phyloP scores from a whole-genome alignment of 2,797 vertebrate genomes.

The Gallinago stenura region DNA sequence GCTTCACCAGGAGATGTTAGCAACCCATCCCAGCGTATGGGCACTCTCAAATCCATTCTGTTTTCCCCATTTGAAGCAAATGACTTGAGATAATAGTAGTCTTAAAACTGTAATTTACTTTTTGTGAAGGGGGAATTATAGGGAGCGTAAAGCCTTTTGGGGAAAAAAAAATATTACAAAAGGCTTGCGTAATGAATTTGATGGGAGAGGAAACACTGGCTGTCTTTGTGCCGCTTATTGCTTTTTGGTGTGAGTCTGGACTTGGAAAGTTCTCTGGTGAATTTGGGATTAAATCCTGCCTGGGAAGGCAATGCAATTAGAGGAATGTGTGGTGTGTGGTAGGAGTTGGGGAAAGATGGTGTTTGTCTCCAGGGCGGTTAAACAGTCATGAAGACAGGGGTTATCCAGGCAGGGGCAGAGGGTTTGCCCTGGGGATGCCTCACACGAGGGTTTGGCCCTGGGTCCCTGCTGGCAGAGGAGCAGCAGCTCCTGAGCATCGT shows the following conservation, averaged over 20 bases:
- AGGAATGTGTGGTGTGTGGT: background rate
- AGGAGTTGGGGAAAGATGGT: background rate
- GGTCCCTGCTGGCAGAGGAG: background rate
- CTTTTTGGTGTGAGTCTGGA: background rate
- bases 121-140: constrained; percentile 57
- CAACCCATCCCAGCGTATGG: background rate
- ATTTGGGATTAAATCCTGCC: background rate
- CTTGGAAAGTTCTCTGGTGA: background rate
- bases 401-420: background rate
- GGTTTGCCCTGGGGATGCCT: background rate
- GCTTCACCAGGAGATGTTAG: background rate
- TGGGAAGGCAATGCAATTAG: background rate
- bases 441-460: background rate
- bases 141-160: background rate
- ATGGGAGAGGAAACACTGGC: background rate
- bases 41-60: background rate
- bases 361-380: background rate
- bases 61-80: constrained; percentile 56
- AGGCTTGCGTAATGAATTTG: background rate
- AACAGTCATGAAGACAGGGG: rapidly evolving
- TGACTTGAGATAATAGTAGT: constrained; percentile 57
- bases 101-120: constrained; percentile 70
- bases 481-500: background rate
- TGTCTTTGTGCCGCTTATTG: background rate
- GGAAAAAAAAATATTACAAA: background rate